Percentiles rank a stretch among this genome's conserved stretches.
Conservation (phyloP, 2,888 invertebrate species). For the Drosophila prolongata region DNA sequence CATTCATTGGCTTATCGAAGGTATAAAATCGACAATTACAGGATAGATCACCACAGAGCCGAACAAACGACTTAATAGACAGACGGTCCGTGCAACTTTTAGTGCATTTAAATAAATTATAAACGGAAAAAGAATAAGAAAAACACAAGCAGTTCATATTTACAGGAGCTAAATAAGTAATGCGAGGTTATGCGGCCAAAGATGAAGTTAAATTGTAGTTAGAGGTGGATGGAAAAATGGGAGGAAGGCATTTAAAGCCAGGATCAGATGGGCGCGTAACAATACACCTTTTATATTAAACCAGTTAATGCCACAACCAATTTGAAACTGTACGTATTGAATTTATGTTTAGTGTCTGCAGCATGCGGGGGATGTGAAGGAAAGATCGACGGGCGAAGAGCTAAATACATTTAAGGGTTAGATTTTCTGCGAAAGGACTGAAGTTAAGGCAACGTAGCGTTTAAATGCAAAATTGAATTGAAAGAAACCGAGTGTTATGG, state of each 20-base stretch:
- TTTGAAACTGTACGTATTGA: slow-evolving; percentile 55
- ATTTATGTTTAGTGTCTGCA: slow-evolving; percentile 74
- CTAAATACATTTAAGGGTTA: slow-evolving; percentile 78
- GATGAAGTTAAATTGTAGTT: slow-evolving; percentile 64
- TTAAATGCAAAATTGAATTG: slow-evolving; percentile 76
- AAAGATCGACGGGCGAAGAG: slow-evolving; percentile 49
- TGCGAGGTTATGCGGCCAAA: slow-evolving; percentile 48
- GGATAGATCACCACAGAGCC: slow-evolving; percentile 22
- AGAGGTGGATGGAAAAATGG: slow-evolving; percentile 36
- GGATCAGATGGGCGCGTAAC: slow-evolving; percentile 26
- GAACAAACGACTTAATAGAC: slow-evolving; percentile 37
- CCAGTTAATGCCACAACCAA: slow-evolving; percentile 29
- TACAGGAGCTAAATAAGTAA: slow-evolving; percentile 50
- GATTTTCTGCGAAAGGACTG: slow-evolving; percentile 82
- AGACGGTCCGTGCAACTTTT: slow-evolving; percentile 79
- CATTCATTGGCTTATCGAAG: slow-evolving; percentile 71
- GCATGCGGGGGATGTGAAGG: slow-evolving; percentile 43
- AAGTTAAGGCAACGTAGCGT: slow-evolving; percentile 83
- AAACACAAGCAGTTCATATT: slow-evolving; percentile 65
- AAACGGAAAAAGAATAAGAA: slow-evolving; percentile 3
- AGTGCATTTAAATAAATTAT: slow-evolving; percentile 70
- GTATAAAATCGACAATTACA: slow-evolving; percentile 52
- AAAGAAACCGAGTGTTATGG: slow-evolving; percentile 71
- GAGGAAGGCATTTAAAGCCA: slow-evolving; percentile 17
- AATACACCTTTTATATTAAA: slow-evolving; percentile 42